A percentile compares a stretch with the other conserved stretches of the same genome.
Evolutionary conservation across 2,797 vertebrate species (phyloP).

Genomic region (Microctenopoma stevenorrisi): DNA sequence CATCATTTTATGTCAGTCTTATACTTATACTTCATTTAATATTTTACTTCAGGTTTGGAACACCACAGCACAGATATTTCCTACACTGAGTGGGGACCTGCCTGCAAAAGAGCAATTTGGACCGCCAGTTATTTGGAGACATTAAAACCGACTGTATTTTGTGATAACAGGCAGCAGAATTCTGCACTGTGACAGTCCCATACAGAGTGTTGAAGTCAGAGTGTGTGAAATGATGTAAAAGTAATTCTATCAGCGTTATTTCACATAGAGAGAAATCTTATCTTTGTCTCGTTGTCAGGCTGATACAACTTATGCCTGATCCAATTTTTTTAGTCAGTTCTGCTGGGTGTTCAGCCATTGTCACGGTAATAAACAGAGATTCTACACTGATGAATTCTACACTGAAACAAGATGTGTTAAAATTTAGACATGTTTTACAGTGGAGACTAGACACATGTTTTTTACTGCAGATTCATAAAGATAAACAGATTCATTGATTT

Average conservation of each 20-base stretch:
- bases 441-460: neutral
- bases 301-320: constrained; percentile 16
- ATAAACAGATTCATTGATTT: constrained; percentile 21
- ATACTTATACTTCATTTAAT: too few species aligned
- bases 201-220: neutral
- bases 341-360: neutral
- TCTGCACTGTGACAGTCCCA: constrained; percentile 4
- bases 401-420: constrained; percentile 9
- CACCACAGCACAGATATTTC: too few species aligned
- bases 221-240: constrained; percentile 17
- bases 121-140: constrained; percentile 10
- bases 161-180: constrained; percentile 6
- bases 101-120: constrained; percentile 3
- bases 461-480: constrained; percentile 5
- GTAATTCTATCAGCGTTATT: constrained; percentile 18
- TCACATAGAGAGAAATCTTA: constrained; percentile 2
- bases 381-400: constrained; percentile 3
- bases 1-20: neutral
- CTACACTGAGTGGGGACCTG: neutral
- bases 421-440: neutral
- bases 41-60: too few species aligned
- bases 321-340: neutral
- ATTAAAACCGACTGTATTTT: neutral
- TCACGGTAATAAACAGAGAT: constrained; percentile 1
- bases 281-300: constrained; percentile 21